Conservation (phyloP, 30 jellyfish, hydroid and myxozoan species). For the Pseudorhiza aurosa region DNA sequence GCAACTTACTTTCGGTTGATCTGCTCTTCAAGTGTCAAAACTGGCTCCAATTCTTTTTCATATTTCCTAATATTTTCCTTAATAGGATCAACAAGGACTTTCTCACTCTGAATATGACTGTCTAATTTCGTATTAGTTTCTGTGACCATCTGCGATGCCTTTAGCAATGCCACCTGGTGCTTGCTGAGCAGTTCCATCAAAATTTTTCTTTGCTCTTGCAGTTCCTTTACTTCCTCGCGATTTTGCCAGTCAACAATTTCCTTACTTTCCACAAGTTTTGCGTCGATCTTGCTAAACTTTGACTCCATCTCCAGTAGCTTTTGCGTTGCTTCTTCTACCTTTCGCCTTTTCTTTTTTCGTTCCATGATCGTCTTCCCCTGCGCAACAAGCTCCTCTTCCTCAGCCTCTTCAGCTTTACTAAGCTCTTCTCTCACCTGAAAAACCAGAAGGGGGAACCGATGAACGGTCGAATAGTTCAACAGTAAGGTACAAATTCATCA, state of each 20-base stretch:
- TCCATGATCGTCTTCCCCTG: slow-evolving; percentile 79
- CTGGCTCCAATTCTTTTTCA: slow-evolving; percentile 85
- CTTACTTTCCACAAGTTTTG: slow-evolving; percentile 51
- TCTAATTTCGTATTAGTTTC: slow-evolving; percentile 91
- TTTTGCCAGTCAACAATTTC: slow-evolving; percentile 90
- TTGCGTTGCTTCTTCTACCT: slow-evolving; percentile 97
- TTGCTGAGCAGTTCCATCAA: slow-evolving; percentile 87
- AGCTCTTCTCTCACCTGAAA: slow-evolving; percentile 51
- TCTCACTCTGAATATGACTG: slow-evolving; percentile 82
- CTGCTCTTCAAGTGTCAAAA: slow-evolving; percentile 61
- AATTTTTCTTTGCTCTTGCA: slow-evolving; percentile 72
- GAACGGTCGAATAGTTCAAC: too few species aligned
- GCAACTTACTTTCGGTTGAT: slow-evolving; percentile 67
- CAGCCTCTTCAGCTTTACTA: slow-evolving; percentile 85
- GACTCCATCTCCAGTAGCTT: slow-evolving; percentile 89
- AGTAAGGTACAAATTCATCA: too few species aligned
- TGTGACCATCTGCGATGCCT: slow-evolving; percentile 94
- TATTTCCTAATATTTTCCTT: slow-evolving; percentile 51
- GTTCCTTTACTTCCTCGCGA: slow-evolving; percentile 79
- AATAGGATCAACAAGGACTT: slow-evolving; percentile 71
- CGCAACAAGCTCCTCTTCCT: slow-evolving; percentile 84
- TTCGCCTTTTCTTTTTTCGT: slow-evolving; percentile 83
- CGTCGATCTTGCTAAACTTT: slow-evolving; percentile 35
- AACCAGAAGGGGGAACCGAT: too few species aligned
- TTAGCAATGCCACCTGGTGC: slow-evolving; percentile 92